Percentiles rank a stretch among this genome's conserved stretches.
phyloP scores from a whole-genome alignment of 2,797 vertebrate species.

The Amazona ochrocephala region DNA sequence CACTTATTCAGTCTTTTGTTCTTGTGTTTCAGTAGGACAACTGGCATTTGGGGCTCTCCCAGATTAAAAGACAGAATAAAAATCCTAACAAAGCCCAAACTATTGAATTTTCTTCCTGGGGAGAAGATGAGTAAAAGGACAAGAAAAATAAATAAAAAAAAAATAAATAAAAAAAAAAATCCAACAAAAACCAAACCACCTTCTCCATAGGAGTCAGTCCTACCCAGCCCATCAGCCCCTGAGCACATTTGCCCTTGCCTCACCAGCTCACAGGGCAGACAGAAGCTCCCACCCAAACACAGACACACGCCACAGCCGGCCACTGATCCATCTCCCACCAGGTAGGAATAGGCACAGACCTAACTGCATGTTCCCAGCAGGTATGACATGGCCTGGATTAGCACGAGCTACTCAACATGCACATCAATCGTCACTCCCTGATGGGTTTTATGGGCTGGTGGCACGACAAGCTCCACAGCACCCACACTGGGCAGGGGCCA shows the following conservation, averaged over 20 bases:
- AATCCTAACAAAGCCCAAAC: neutral
- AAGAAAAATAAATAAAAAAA: neutral
- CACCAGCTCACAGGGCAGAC: neutral
- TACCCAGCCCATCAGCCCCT: neutral
- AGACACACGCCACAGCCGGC: neutral
- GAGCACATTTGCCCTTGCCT: neutral
- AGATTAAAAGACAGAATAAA: neutral
- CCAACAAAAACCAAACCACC: neutral
- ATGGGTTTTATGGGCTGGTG: neutral
- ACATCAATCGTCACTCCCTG: neutral
- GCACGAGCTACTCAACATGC: neutral
- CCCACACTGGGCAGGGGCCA: neutral
- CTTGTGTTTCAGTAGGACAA: neutral
- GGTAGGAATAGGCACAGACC: neutral
- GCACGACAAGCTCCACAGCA: neutral
- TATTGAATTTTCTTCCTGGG: neutral
- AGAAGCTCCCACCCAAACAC: neutral
- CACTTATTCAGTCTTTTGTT: neutral
- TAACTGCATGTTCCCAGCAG: neutral
- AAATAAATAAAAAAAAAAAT: too few relatives aligned
- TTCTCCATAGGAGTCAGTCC: neutral
- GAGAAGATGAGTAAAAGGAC: neutral
- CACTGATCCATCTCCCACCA: rapidly evolving
- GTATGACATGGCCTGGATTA: neutral
- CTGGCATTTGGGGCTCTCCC: neutral